Percentiles rank a stretch among this genome's conserved stretches.
Evolutionary conservation across 2,888 invertebrate species (phyloP).

Genomic region (Zeuzera pyrina): DNA sequence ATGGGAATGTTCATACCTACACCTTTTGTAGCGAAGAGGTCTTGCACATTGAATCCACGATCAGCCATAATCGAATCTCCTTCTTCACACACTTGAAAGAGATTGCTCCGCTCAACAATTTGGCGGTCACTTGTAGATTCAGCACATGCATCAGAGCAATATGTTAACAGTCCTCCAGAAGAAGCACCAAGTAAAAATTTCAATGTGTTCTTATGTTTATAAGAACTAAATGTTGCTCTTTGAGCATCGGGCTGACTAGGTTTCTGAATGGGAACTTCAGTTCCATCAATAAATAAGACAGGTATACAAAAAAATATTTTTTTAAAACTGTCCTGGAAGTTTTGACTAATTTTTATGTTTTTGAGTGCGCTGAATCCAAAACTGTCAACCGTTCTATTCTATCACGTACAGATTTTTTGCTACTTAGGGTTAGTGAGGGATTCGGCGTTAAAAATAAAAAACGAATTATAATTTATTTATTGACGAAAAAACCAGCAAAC

Average conservation of each 20-base stretch:
- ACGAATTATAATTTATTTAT: too few species aligned
- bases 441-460: too few species aligned
- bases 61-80: slow-evolving; percentile 18
- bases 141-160: slow-evolving; percentile 13
- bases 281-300: too few species aligned
- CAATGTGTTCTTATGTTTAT: slow-evolving; percentile 15
- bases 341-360: too few species aligned
- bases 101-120: slow-evolving; percentile 13
- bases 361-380: too few species aligned
- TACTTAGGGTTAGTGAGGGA: too few species aligned
- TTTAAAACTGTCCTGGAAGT: too few species aligned
- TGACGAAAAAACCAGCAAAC: too few species aligned
- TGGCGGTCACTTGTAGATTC: slow-evolving; percentile 16
- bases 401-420: too few species aligned
- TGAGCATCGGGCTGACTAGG: slow-evolving; percentile 11
- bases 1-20: slow-evolving; percentile 14
- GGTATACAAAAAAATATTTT: too few species aligned
- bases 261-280: slow-evolving; percentile 14
- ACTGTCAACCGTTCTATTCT: too few species aligned
- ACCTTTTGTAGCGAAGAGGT: slow-evolving; percentile 15
- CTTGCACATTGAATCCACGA: slow-evolving; percentile 19
- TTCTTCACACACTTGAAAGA: slow-evolving; percentile 12
- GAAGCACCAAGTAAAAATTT: slow-evolving; percentile 15
- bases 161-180: slow-evolving; percentile 16
- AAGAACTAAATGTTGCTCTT: slow-evolving; percentile 12